Evolutionary conservation across 2,888 invertebrate genomes (phyloP).

Genomic region (Calameuta filiformis): DNA sequence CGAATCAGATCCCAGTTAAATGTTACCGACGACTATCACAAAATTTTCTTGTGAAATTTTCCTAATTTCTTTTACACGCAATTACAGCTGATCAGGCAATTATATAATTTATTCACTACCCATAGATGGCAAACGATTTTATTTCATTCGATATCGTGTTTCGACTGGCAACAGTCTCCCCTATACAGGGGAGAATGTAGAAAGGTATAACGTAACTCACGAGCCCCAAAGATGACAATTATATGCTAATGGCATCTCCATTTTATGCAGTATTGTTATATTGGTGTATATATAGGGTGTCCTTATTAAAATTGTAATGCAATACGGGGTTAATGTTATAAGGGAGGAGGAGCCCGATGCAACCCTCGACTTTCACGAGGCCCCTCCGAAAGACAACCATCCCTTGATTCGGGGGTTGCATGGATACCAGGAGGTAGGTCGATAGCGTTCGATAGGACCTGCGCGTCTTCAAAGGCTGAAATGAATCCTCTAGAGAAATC

Average conservation of each 20-base stretch:
- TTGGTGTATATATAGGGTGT: slow-evolving; percentile 3
- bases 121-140: too few species aligned
- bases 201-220: too few species aligned
- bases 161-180: too few species aligned
- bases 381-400: slow-evolving; percentile 43
- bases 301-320: slow-evolving; percentile 63
- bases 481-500: not conserved
- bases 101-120: too few species aligned
- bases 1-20: too few species aligned
- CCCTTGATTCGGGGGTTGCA: slow-evolving; percentile 23
- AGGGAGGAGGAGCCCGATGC: not conserved
- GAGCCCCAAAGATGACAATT: slow-evolving; percentile 45
- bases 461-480: not conserved
- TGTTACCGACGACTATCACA: too few species aligned
- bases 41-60: too few species aligned
- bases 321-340: slow-evolving; percentile 56
- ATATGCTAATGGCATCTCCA: slow-evolving; percentile 44
- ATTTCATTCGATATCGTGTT: too few species aligned
- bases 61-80: too few species aligned
- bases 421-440: not conserved
- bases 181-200: too few species aligned
- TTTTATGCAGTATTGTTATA: slow-evolving; percentile 9
- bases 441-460: not conserved
- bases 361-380: slow-evolving; percentile 16
- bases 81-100: too few species aligned